Conservation (phyloP, 2,797 vertebrate genomes). For the Eulemur rubriventer region DNA sequence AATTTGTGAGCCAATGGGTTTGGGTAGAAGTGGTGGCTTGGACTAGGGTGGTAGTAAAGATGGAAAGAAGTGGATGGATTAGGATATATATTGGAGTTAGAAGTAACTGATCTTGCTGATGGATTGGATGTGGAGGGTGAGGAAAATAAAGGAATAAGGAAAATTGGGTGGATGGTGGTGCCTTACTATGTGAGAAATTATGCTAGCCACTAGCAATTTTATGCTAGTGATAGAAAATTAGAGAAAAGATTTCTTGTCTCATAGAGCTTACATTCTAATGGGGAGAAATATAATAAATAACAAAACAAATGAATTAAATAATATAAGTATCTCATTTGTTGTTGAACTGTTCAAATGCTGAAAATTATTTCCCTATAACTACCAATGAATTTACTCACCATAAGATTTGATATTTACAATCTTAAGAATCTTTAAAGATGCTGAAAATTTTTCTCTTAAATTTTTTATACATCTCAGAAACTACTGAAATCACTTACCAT, state of each 20-base stretch:
- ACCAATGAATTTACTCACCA: background rate
- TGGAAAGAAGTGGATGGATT: background rate
- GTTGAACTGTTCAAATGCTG: background rate
- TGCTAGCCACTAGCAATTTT: background rate
- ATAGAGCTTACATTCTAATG: background rate
- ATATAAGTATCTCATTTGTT: background rate
- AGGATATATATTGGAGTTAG: background rate
- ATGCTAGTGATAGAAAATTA: background rate
- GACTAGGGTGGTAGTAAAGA: background rate
- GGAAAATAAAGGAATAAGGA: background rate
- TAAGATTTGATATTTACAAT: background rate
- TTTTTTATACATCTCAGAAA: slow-evolving; percentile 14
- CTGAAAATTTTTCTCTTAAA: background rate
- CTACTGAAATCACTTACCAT: background rate
- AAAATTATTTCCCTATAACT: background rate
- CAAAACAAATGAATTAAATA: background rate
- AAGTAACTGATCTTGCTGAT: background rate
- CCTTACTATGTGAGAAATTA: background rate
- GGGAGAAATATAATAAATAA: background rate
- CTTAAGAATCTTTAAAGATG: background rate
- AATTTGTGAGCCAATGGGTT: background rate
- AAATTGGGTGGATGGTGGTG: background rate
- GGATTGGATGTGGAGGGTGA: background rate
- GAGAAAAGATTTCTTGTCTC: background rate
- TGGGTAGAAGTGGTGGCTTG: background rate